Base-by-base conservation (phyloP, 2,113 vertebrate species). In the Callipepla californica region DNA sequence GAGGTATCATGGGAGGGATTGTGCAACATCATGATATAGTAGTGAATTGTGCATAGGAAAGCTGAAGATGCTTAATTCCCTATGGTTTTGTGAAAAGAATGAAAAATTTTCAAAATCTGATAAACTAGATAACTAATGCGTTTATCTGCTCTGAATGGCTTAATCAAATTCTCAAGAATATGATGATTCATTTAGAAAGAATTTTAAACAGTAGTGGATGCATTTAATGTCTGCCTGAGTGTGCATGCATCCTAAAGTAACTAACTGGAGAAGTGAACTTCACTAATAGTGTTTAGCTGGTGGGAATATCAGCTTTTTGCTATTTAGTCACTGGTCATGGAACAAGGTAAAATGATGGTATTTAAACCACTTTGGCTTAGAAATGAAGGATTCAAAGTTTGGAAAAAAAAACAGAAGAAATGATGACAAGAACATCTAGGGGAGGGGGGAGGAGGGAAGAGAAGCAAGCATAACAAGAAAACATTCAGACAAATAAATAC, bases 71-170 rank as follows among this genome's bases (percentile, higher is more conserved):
- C 3, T 67, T 47, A 47, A 42, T 25, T 74, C 7, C 4, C 9
- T 20, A 36, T 25, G 22, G 25, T 3, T 42, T 67, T 9, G 59
- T 25, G 3, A 84, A 84, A 87, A 61, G 6, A 65, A 30, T 13
- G 21, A 68, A 74, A 72, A 2, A 10, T 59, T 11, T 58, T 63
- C 38, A 65, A 87, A 87, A 12, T 63, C 38, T 84, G 51, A 18
- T 19, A 61, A 26, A n/a, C 21, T 28, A 48, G 13, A 14, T 55
- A 74, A 42, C 12, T 42, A 73, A 73, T 9, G 15, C 4, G 0
- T 44, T 59, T 18, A 63, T 34, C 3, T 38, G 8, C 7, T 13
- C 59, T 1, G 0, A 67, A 44, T 4, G 20, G 3, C 2, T 1
- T 57, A 73, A 77, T n/a, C 28, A 77, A 58, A 80, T 72, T 67